These are phyloP conservation scores for Dryobates pubescens DNA, from an alignment of 2,797 vertebrate genomes.

Conservation along the genomic window DNA sequence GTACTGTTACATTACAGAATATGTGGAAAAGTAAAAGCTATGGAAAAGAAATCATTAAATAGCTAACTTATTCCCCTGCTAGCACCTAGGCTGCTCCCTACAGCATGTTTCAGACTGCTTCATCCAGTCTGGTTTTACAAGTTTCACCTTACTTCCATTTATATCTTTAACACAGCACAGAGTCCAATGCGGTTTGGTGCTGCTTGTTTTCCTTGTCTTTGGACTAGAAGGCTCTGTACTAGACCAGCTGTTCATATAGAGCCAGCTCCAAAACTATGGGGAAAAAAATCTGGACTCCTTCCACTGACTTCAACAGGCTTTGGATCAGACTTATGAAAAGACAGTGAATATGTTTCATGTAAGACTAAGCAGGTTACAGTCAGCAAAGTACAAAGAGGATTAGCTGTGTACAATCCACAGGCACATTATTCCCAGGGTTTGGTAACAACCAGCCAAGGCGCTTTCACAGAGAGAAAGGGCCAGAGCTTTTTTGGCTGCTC, in stretches of 20 bases:
- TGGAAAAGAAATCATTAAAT: slow-evolving; percentile 49
- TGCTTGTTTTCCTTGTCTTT: slow-evolving; percentile 54
- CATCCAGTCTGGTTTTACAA: slow-evolving; percentile 55
- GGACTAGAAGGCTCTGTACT: slow-evolving; percentile 10
- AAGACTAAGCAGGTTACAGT: slow-evolving; percentile 57
- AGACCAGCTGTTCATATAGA: slow-evolving; percentile 41
- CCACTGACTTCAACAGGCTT: slow-evolving; percentile 20
- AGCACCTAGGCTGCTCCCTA: slow-evolving; percentile 19
- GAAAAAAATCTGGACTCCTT: slow-evolving; percentile 18
- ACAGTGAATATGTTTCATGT: background rate
- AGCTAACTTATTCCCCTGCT: slow-evolving; percentile 17
- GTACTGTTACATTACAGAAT: slow-evolving; percentile 45
- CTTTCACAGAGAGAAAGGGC: background rate
- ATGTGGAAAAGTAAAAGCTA: slow-evolving; percentile 55
- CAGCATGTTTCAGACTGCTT: slow-evolving; percentile 25
- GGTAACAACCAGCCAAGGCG: background rate
- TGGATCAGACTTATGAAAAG: slow-evolving; percentile 28
- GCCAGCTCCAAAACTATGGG: background rate
- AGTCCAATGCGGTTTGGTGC: background rate
- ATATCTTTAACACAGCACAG: background rate
- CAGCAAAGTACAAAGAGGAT: slow-evolving; percentile 57
- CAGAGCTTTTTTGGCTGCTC: background rate
- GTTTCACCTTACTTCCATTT: slow-evolving; percentile 56
- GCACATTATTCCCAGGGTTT: background rate
- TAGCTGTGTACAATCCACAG: slow-evolving; percentile 22